Evolutionary conservation across 1,140 invertebrate genomes (phyloP).

Genomic region (Frieseomelitta varia): DNA sequence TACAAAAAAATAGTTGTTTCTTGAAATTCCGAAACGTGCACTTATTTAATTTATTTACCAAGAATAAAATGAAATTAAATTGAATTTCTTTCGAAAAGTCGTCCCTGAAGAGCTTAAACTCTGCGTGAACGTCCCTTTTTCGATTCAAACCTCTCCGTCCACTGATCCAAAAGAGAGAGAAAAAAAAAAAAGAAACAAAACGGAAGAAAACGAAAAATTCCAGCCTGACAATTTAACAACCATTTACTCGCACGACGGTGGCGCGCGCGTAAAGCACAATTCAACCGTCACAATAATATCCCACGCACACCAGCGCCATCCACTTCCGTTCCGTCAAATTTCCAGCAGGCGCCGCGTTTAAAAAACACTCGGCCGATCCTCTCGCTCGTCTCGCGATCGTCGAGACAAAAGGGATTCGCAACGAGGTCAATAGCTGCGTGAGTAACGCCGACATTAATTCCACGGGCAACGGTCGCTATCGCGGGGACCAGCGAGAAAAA

Average conservation of each 20-base stretch:
- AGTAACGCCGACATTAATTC: slow-evolving; percentile 33
- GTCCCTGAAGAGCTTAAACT: too few species aligned
- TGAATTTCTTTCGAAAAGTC: too few species aligned
- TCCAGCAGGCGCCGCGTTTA: slow-evolving; percentile 5
- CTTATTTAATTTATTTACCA: too few species aligned
- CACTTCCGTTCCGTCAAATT: slow-evolving; percentile 3
- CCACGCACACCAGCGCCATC: background rate
- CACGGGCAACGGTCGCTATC: slow-evolving; percentile 13
- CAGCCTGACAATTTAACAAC: background rate
- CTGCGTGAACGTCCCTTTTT: background rate
- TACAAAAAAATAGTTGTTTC: too few species aligned
- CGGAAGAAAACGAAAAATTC: background rate
- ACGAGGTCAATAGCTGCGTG: slow-evolving; percentile 40
- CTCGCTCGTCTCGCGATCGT: slow-evolving; percentile 4
- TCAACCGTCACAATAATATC: slow-evolving; percentile 5
- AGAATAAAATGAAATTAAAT: too few species aligned
- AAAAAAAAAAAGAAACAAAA: background rate
- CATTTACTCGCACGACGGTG: background rate
- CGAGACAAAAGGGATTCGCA: slow-evolving; percentile 30
- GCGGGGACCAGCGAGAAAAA: background rate
- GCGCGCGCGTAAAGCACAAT: background rate
- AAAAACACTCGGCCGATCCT: slow-evolving; percentile 8
- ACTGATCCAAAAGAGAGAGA: background rate
- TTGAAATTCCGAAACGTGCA: too few species aligned
- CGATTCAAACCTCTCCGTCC: background rate